Base-by-base conservation (phyloP, 2,797 vertebrate genomes). In the Tokudaia tokunoshimensis region DNA sequence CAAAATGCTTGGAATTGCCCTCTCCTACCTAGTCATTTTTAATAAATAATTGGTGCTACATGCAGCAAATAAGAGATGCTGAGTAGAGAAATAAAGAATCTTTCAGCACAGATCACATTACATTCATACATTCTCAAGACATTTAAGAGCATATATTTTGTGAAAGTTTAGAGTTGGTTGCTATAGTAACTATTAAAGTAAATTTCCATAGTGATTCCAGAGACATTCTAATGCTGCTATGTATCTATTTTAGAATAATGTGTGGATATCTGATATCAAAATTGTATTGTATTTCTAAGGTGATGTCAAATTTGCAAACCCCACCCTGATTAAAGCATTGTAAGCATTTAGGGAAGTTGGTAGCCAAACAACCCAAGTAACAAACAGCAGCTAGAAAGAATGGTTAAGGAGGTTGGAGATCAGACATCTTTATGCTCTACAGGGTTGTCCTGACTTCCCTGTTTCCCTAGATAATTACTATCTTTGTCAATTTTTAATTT, bases 161-260 rank as follows among this genome's bases (percentile, higher is more conserved):
- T 83, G 29, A 70, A 96, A 93, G 57, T 83, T 96, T 89, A 94
- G 67, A 81, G 6, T 89, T n/a, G n/a, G 79, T 96, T 96, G 75
- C 95, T 95, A 90, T 95, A 84, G 94, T 61, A 95, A 95, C 82
- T 61, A 20, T 81, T 89, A 87, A 91, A 57, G n/a, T 94, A 86
- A 91, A 95, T 94, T 96, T 91, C 78, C 83, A 94, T 31, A 94
- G 59, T 94, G 44, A 94, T 83, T 47, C 9, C 29, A 93, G 34
- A 14, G 94, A 78, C 9, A 37, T 59, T 91, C 96, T 70, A 95
- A 89, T 88, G 59, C 95, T 92, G 31, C 84, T 95, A 37, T 83
- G 79, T 41, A 83, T 65, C 61, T 94, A 74, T 82, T 92, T 97
- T 91, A 94, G 8, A 94, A 85, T 17, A 89, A 82, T 65, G 86